phyloP scores from a whole-genome alignment of 1,140 invertebrate genomes.

The Araneus ventricosus region DNA sequence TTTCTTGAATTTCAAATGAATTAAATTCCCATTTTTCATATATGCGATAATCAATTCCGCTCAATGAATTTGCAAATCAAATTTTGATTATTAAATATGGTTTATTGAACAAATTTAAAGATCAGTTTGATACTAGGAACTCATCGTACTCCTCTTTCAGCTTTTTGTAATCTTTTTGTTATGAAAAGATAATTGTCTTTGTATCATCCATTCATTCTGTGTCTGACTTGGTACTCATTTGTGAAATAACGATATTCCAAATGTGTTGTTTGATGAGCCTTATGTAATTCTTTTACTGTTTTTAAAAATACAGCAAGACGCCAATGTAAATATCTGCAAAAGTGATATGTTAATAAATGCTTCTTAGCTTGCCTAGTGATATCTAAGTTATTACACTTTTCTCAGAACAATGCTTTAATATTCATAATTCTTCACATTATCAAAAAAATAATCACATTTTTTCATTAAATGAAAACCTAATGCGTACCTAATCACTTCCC shows the following conservation, averaged over 20 bases:
- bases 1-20: no score
- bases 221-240: background rate
- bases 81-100: background rate
- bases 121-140: background rate
- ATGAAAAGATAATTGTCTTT: background rate
- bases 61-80: no score
- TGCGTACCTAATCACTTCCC: no score
- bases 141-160: background rate
- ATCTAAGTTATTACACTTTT: background rate
- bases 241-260: background rate
- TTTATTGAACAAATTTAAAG: background rate
- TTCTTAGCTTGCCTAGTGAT: slow-evolving; percentile 15
- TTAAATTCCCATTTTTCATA: no score
- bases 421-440: no score
- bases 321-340: slow-evolving; percentile 64
- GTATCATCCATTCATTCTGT: background rate
- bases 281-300: slow-evolving; percentile 41
- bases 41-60: no score
- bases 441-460: no score
- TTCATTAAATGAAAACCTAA: no score
- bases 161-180: background rate
- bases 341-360: slow-evolving; percentile 66
- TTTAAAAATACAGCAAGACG: slow-evolving; percentile 57
- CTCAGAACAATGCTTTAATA: no score
- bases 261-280: slow-evolving; percentile 20